Evolutionary conservation across 2,888 invertebrate genomes (phyloP).

Genomic region (Dinocampus coccinellae): DNA sequence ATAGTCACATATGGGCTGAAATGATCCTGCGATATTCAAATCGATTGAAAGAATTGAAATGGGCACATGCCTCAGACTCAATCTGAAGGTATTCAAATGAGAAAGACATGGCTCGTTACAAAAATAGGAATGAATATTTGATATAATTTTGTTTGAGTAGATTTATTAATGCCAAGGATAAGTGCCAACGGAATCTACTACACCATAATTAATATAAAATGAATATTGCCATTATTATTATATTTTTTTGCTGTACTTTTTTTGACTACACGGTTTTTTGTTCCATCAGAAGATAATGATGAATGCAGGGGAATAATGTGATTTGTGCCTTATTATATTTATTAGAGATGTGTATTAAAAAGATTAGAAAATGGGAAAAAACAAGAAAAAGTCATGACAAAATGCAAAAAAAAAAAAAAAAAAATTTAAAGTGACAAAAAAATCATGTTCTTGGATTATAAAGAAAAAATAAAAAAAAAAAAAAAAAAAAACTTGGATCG

Average conservation of each 20-base stretch:
- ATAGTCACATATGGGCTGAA: neutral
- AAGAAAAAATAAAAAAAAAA: neutral
- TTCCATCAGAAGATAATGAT: neutral
- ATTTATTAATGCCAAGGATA: neutral
- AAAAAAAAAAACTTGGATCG: no score
- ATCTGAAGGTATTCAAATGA: neutral
- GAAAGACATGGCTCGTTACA: neutral
- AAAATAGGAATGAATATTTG: neutral
- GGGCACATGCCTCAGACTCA: no score
- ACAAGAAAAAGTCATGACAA: constrained; percentile 37
- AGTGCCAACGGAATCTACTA: neutral
- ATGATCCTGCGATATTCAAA: neutral
- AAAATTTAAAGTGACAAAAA: neutral
- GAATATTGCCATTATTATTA: neutral
- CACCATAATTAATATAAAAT: neutral
- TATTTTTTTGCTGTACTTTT: neutral
- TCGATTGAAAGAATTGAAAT: no score
- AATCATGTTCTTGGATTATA: neutral
- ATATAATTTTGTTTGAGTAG: neutral
- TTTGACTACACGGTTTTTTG: neutral
- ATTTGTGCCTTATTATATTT: constrained; percentile 43
- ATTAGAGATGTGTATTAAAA: constrained; percentile 15
- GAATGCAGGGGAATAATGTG: neutral
- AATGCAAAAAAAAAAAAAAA: constrained; percentile 26
- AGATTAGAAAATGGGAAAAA: constrained; percentile 9